Evolutionary conservation across 1,140 invertebrate species (phyloP).

Genomic region (Drosophila pruinosa): DNA sequence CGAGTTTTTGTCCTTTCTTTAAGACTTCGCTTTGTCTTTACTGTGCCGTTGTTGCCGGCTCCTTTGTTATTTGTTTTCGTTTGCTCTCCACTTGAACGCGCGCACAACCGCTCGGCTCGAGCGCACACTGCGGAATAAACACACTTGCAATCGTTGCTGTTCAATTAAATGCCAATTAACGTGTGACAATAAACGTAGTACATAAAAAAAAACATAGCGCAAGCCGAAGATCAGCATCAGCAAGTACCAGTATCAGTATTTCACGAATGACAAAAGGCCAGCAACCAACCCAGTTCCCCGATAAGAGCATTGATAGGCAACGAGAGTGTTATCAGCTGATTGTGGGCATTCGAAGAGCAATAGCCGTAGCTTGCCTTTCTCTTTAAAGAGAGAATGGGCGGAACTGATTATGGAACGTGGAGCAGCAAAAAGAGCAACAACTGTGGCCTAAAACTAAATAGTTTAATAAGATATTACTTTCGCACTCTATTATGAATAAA

Average conservation of each 20-base stretch:
- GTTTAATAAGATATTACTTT: slow-evolving; percentile 75
- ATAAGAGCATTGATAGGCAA: slow-evolving; percentile 58
- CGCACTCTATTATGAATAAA: slow-evolving; percentile 82
- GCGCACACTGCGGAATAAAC: slow-evolving; percentile 60
- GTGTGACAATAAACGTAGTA: slow-evolving; percentile 68
- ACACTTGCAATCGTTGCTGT: slow-evolving; percentile 49
- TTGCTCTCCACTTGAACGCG: neutral
- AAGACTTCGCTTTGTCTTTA: slow-evolving; percentile 29
- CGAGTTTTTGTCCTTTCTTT: slow-evolving; percentile 49
- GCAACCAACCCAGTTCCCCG: too few relatives aligned
- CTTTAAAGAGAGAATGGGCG: neutral
- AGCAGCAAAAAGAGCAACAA: slow-evolving; percentile 39
- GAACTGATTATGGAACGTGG: neutral
- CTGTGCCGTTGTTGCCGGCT: slow-evolving; percentile 21
- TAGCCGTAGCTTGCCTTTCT: neutral
- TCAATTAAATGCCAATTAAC: slow-evolving; percentile 81
- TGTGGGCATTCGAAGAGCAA: neutral
- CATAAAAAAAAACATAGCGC: slow-evolving; percentile 18
- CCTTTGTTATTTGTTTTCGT: slow-evolving; percentile 16
- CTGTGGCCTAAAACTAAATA: slow-evolving; percentile 62
- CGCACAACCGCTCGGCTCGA: slow-evolving; percentile 55
- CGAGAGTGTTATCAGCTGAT: slow-evolving; percentile 53
- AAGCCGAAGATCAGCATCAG: slow-evolving; percentile 56
- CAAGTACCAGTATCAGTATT: slow-evolving; percentile 22
- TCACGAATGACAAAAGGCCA: slow-evolving; percentile 44